Percentiles rank a stretch among this genome's conserved stretches.
phyloP scores from a whole-genome alignment of 2,113 vertebrate genomes.

The Felis catus region F.catus_Fca126_mat1.0 CM031413.1:143748501-143749000 shows the following conservation, averaged over 20 bases:
- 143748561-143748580: not conserved
- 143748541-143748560: not conserved
- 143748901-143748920: not conserved
- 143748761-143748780: not conserved
- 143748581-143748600: not conserved
- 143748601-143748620: not conserved
- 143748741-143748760: not conserved
- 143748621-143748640: not conserved
- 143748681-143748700: not conserved
- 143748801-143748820: not conserved
- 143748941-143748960: not conserved
- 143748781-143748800: not conserved
- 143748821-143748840: not conserved
- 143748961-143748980: not conserved
- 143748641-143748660: not conserved
- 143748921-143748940: not conserved
- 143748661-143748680: constrained; percentile 16
- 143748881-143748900: not conserved
- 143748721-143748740: constrained; percentile 14
- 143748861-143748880: not conserved
- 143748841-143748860: not conserved
- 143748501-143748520: not conserved
- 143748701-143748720: not conserved
- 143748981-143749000: not conserved
- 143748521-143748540: not conserved